These are phyloP conservation scores for Amia ocellicauda DNA, from an alignment of 2,113 vertebrate species.

Conservation along the genomic window DNA sequence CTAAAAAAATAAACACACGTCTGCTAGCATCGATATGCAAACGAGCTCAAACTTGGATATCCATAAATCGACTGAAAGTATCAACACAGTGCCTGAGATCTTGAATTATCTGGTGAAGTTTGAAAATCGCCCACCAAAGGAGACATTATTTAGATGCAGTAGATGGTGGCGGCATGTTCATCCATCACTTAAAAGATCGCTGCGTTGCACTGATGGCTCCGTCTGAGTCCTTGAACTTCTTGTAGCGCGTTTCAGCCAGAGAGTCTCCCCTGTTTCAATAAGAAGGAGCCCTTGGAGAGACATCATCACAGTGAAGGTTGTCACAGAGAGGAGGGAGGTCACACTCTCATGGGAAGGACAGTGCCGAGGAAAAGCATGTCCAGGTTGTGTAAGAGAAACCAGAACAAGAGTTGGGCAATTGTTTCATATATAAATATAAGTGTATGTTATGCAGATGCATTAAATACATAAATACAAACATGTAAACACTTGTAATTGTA, in stretches of 20 bases:
- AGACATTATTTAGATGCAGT: slow-evolving; percentile 15
- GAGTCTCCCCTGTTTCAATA: slow-evolving; percentile 7
- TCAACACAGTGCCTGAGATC: no score
- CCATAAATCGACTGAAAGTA: no score
- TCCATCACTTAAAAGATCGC: slow-evolving; percentile 9
- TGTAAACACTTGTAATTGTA: no score
- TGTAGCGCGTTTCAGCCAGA: slow-evolving; percentile 8
- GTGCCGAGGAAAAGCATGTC: no score
- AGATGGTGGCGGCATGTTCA: background rate
- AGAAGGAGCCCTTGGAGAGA: slow-evolving; percentile 10
- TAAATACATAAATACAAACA: no score
- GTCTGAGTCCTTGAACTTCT: slow-evolving; percentile 24
- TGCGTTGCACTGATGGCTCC: slow-evolving; percentile 15
- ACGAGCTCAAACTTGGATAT: no score
- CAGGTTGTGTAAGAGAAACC: no score
- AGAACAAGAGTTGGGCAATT: no score
- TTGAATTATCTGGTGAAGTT: background rate
- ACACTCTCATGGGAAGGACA: slow-evolving; percentile 9
- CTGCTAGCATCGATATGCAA: no score
- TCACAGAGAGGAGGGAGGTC: background rate
- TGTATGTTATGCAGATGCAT: no score
- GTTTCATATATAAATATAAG: no score
- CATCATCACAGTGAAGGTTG: slow-evolving; percentile 14
- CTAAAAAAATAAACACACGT: no score
- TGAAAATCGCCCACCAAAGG: slow-evolving; percentile 20